phyloP scores from a whole-genome alignment of 2,888 invertebrate genomes.

The Pheosia tremula region DNA sequence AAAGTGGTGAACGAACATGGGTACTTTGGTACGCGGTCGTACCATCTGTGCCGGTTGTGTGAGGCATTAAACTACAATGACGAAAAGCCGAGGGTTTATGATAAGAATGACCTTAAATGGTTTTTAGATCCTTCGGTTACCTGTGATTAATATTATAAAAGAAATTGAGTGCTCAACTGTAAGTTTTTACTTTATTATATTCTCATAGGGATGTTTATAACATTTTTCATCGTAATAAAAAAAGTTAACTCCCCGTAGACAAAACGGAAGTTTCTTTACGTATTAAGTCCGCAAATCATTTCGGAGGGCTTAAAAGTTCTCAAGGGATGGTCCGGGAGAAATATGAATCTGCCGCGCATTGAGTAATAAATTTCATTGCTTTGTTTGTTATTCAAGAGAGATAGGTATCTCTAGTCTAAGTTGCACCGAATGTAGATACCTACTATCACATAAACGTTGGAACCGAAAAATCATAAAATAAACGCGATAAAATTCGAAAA shows the following conservation, averaged over 20 bases:
- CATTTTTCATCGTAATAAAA: slow-evolving; percentile 3
- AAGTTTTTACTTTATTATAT: too few relatives aligned
- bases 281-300: slow-evolving; percentile 46
- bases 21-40: slow-evolving; percentile 85
- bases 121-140: slow-evolving; percentile 45
- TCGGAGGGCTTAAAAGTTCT: slow-evolving; percentile 47
- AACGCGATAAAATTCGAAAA: too few relatives aligned
- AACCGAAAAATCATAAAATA: too few relatives aligned
- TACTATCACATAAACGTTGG: too few relatives aligned
- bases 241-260: slow-evolving; percentile 11
- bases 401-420: slow-evolving; percentile 29
- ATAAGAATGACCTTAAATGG: slow-evolving; percentile 36
- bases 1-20: slow-evolving; percentile 87
- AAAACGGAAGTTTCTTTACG: slow-evolving; percentile 26
- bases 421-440: not conserved
- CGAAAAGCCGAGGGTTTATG: slow-evolving; percentile 47
- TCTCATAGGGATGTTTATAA: not conserved
- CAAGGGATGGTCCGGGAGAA: slow-evolving; percentile 43
- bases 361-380: slow-evolving; percentile 59
- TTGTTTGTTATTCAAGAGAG: slow-evolving; percentile 57
- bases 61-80: slow-evolving; percentile 87
- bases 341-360: slow-evolving; percentile 57
- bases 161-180: not conserved
- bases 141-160: slow-evolving; percentile 56
- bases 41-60: slow-evolving; percentile 87